Conservation (phyloP, 1,140 invertebrate genomes). For the Tigriopus japonicus region DNA sequence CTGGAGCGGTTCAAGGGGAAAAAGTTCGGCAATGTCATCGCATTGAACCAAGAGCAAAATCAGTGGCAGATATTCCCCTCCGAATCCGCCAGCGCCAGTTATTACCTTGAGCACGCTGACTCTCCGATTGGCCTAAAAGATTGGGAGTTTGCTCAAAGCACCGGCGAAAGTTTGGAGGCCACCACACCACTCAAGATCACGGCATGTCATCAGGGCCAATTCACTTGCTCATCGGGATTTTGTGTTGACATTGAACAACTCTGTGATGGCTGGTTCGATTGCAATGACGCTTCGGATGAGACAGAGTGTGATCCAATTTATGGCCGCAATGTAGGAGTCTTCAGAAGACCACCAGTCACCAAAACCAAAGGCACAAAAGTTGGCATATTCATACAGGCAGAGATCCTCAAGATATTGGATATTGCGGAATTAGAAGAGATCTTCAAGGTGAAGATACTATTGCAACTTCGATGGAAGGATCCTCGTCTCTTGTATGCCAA, state of each 20-base stretch:
- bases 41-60: too few relatives aligned
- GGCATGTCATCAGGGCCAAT: not conserved
- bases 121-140: too few relatives aligned
- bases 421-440: not conserved
- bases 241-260: not conserved
- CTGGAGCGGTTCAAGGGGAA: too few relatives aligned
- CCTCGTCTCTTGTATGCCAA: not conserved
- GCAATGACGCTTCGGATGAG: not conserved
- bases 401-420: not conserved
- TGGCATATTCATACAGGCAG: not conserved
- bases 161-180: too few relatives aligned
- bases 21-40: too few relatives aligned
- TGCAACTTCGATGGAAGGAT: not conserved
- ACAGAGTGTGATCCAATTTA: not conserved
- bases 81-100: too few relatives aligned
- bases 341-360: not conserved
- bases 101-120: too few relatives aligned
- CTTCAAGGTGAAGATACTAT: not conserved
- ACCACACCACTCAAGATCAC: too few relatives aligned
- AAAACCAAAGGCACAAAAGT: not conserved
- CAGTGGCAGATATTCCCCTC: too few relatives aligned
- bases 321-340: too few relatives aligned
- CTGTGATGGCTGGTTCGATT: not conserved
- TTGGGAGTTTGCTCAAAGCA: too few relatives aligned
- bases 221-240: not conserved